Evolutionary conservation across 2,888 invertebrate genomes (phyloP).

Genomic region (Eugnorisma glareosa): DNA sequence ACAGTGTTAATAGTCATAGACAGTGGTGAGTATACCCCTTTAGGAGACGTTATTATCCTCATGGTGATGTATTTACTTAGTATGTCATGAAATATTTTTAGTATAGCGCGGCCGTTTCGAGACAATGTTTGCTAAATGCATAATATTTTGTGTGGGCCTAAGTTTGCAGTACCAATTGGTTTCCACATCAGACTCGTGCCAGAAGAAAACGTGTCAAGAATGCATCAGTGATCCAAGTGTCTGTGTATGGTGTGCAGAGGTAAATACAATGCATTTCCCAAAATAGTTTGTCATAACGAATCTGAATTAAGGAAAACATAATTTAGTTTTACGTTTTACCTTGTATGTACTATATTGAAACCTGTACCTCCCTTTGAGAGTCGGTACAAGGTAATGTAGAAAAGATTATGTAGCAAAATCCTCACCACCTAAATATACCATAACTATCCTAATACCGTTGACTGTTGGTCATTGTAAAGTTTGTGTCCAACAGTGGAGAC

Average conservation of each 20-base stretch:
- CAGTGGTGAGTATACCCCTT: slow-evolving; percentile 25
- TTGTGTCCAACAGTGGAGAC: background rate
- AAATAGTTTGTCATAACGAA: background rate
- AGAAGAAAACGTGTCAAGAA: slow-evolving; percentile 73
- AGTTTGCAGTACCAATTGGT: slow-evolving; percentile 30
- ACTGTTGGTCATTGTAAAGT: background rate
- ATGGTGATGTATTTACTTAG: background rate
- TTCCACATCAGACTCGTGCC: slow-evolving; percentile 66
- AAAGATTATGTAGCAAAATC: background rate
- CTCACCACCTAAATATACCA: too few relatives aligned
- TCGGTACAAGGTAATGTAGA: background rate
- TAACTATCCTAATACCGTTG: too few relatives aligned
- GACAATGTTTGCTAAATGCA: slow-evolving; percentile 48
- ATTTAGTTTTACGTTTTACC: slow-evolving; percentile 10
- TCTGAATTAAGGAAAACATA: slow-evolving; percentile 18
- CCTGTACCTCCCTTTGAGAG: background rate
- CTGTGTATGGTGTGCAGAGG: slow-evolving; percentile 82
- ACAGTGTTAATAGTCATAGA: background rate
- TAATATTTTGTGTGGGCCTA: slow-evolving; percentile 44
- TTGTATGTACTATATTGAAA: background rate
- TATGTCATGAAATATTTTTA: slow-evolving; percentile 39
- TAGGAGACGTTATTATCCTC: slow-evolving; percentile 33
- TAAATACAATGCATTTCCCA: slow-evolving; percentile 58
- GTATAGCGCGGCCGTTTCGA: slow-evolving; percentile 4
- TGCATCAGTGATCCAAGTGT: slow-evolving; percentile 76